A percentile compares a stretch with the other conserved stretches of the same genome.
phyloP scores from a whole-genome alignment of 2,797 vertebrate genomes.

The Numenius phaeopus region DNA sequence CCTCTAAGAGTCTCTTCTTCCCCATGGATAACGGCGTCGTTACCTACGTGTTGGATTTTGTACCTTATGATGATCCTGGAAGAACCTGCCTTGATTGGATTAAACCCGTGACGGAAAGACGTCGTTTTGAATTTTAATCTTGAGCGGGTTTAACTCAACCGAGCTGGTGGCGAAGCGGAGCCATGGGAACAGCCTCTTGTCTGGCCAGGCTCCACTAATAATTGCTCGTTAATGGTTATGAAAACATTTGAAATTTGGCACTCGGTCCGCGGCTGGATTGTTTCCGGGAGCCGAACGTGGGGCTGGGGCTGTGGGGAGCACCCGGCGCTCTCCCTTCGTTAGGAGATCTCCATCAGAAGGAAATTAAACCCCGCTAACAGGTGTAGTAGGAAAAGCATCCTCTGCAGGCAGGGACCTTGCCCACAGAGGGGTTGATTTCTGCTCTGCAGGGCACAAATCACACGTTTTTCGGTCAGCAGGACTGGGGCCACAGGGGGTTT shows the following conservation, averaged over 20 bases:
- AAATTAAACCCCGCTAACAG: not conserved
- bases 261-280: rapidly evolving
- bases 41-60: not conserved
- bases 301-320: not conserved
- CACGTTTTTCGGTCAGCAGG: not conserved
- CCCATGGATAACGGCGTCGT: not conserved
- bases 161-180: not conserved
- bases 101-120: not conserved
- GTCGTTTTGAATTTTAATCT: not conserved
- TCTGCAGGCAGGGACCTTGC: not conserved
- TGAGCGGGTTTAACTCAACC: not conserved
- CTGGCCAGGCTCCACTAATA: not conserved
- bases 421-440: rapidly evolving
- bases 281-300: rapidly evolving
- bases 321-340: not conserved
- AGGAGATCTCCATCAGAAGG: not conserved
- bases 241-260: not conserved
- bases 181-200: not conserved
- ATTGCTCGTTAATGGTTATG: not conserved
- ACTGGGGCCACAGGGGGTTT: rapidly evolving
- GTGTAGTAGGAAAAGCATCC: too few relatives aligned
- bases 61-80: not conserved
- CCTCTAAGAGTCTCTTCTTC: not conserved
- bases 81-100: not conserved
- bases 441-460: not conserved